Evolutionary conservation across 2,888 invertebrate species (phyloP), one percentile per base, ranked within the genome.

Genomic region (Branchipolynoe longqiensis): DNA sequence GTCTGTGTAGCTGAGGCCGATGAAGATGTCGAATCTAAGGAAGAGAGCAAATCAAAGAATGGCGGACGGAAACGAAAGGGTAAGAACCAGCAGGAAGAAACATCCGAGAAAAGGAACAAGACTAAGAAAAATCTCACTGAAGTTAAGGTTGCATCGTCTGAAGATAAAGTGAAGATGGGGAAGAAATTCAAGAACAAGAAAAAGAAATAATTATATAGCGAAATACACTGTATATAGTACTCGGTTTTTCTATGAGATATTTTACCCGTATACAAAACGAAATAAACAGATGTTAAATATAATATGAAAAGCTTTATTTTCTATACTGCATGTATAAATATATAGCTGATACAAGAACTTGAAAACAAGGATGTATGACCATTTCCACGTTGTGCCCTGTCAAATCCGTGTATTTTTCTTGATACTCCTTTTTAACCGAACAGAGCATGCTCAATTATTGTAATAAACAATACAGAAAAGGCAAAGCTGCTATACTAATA

Each of bases 301-400:
- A 62, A 62, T 62, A 62, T 62, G 14, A 69, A 69, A 69, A 69
- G 69, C 69, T 36, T 69, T 69, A 69, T 69, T 69, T 33, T 69
- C 36, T 69, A 69, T 69, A 69, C 18, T 38, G 38, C 38, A 69
- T 69, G 38, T 28, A 69, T 69, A 69, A 3, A 69, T 36, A 22
- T 31, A 25, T 64, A 69, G 38, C 69, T 69, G 36, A n/a, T 36
- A 38, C 69, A 62, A 28, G 31, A 62, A 1, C 62, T 31, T 62
- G 3, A 62, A 62, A 62, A 18, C 25, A 62, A 62, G 12, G 31
- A 31, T 25, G 2, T 62, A 31, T 12, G 56, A n/a, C 18, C 25
- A 25, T 4, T 62, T 62, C 4, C 25, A 62, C n/a, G n/a, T n/a
- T n/a, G n/a, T n/a, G n/a, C n/a, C n/a, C n/a, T n/a, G n/a, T n/a